Base-by-base conservation (phyloP, 2,888 invertebrate species). In the Orthosia gothica region DNA sequence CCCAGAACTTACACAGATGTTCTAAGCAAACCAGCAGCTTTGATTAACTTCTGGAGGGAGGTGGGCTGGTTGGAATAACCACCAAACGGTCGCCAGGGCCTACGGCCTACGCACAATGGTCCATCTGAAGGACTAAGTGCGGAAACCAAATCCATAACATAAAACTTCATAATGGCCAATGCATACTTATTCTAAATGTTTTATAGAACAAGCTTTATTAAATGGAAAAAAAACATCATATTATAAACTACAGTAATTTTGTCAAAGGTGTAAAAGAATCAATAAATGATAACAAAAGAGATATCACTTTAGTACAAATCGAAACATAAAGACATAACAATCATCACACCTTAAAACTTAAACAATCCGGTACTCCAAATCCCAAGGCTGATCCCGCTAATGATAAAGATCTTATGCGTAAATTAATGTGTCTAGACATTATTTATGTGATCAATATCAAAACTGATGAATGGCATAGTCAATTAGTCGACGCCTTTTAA, bases 391-490 rank as follows among this genome's bases (percentile, higher is more conserved):
- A 74, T 73, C 16, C n/a, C 16, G 55, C 23, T 61, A 57, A 55
- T 54, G 67, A 66, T 71, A 69, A 66, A 54, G 26, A 80, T 50
- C 58, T n/a, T 15, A 55, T 32, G 7, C 32, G 32, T 32, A 32
- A 67, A 81, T 68, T 57, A 70, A 71, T 57, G 54, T 47, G 71
- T 74, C 71, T 80, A 75, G 73, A 82, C 70, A 12, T 66, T 45
- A 74, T 82, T 71, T 70, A 76, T 75, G 66, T 67, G 73, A 71
- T 79, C 71, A 69, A 71, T 80, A 57, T 71, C 26, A 47, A 74
- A 18, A 32, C 58, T 76, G 70, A 80, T 82, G 67, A 80, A 77
- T 83, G 57, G 32, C 23, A 11, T 16, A 18, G 11, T 49, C 66
- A 70, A 80, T 83, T 77, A 77, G 59, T 76, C 65, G 70, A 57